phyloP scores from a whole-genome alignment of 2,888 invertebrate genomes.

The Bugulina stolonifera region DNA sequence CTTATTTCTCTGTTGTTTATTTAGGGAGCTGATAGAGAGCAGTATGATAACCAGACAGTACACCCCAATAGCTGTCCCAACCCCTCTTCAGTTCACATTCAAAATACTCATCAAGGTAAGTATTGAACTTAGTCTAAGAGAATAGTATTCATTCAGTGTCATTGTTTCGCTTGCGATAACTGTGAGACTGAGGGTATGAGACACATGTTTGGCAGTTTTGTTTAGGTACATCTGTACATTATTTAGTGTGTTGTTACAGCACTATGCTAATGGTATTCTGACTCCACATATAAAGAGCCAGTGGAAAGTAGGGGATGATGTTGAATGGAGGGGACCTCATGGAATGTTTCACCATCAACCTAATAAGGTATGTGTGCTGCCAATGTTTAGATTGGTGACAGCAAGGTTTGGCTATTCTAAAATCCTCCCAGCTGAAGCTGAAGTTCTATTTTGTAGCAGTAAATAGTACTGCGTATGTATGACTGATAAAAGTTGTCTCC shows the following conservation, averaged over 20 bases:
- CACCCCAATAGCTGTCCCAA: conserved; percentile 55
- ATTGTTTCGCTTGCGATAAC: too few relatives aligned
- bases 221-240: too few relatives aligned
- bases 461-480: too few relatives aligned
- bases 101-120: conserved; percentile 60
- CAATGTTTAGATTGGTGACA: too few relatives aligned
- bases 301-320: conserved; percentile 56
- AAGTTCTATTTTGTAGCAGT: too few relatives aligned
- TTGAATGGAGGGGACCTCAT: conserved; percentile 70
- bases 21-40: neutral
- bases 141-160: too few relatives aligned
- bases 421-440: too few relatives aligned
- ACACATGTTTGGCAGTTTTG: too few relatives aligned
- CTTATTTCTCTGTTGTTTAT: neutral
- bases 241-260: neutral
- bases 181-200: too few relatives aligned
- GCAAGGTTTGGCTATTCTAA: too few relatives aligned
- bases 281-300: neutral
- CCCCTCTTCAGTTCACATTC: conserved; percentile 53
- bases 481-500: too few relatives aligned
- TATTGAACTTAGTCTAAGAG: too few relatives aligned
- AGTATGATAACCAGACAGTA: conserved; percentile 55
- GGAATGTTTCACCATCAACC: conserved; percentile 58
- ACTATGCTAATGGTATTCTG: neutral
- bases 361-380: conserved; percentile 54